Percentiles rank a stretch among this genome's conserved stretches.
These are phyloP conservation scores for Caenorhabditis sulstoni DNA, from an alignment of 2,888 invertebrate genomes.

Conservation along the genomic window DNA sequence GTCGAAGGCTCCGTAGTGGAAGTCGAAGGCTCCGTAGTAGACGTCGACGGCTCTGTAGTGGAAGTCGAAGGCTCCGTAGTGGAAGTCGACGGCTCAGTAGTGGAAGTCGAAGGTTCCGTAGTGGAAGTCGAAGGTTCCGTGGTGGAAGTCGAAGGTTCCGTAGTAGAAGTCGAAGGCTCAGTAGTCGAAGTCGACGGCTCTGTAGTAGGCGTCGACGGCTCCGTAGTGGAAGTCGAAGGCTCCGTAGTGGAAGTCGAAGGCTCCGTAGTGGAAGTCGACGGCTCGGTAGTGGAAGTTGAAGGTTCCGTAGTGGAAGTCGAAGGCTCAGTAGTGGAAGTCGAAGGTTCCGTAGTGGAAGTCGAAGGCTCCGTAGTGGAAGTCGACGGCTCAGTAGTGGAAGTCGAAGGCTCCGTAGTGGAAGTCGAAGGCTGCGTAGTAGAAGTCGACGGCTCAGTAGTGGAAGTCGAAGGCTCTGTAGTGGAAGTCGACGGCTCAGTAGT, in stretches of 20 bases:
- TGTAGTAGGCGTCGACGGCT: neutral
- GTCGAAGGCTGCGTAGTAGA: too few relatives aligned
- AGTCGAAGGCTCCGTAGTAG: neutral
- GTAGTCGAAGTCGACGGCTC: neutral
- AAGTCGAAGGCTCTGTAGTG: too few relatives aligned
- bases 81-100: neutral
- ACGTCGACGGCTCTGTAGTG: neutral
- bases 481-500: neutral
- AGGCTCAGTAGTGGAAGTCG: neutral
- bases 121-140: neutral
- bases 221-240: neutral
- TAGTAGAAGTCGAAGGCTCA: neutral
- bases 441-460: too few relatives aligned
- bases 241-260: neutral
- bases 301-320: constrained; percentile 3
- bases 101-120: neutral
- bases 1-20: neutral
- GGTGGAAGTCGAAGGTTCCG: neutral
- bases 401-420: too few relatives aligned
- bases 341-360: neutral
- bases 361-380: neutral
- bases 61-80: neutral
- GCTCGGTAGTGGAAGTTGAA: neutral
- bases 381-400: neutral
- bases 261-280: neutral